Evolutionary conservation across 2,888 invertebrate species (phyloP), one percentile per base, ranked within the genome.

Genomic region (Philhelius pedissequus): DNA sequence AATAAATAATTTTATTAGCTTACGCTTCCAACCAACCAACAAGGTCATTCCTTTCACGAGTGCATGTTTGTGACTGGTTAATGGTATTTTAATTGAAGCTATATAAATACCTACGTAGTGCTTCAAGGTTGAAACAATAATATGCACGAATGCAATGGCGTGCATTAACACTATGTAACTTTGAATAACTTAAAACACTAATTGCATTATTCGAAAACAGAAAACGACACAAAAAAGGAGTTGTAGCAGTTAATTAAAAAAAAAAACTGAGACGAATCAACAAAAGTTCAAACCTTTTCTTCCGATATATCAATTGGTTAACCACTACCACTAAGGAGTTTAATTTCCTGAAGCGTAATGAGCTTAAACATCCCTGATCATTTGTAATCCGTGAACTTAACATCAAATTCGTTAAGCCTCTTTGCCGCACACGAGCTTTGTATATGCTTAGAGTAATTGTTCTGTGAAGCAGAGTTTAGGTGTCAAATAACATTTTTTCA

Each of bases 31-130:
- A 52, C 27, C 52, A 52, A 52, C n/a, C 27, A 9, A 27, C 56
- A 56, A 56, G 32, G 56, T 56, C 35, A 35, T 35, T 56, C 20
- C 5, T 56, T 5, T 56, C 6, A 35, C 13, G 56, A 32, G n/a
- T 56, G 56, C 56, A 56, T 56, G 56, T 56, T 22, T 20, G 35
- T 56, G 15, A 32, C 13, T 56, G 35, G 35, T 56, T 35, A 56
- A 56, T 56, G 56, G 22, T 22, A 35, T 13, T 56, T 56, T 56
- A 56, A 56, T 56, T 56, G 35, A 56, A 56, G 56, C 56, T 22
- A 20, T 56, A 56, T 32, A 54, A 54, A 54, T 56, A 56, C 56
- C 0, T 27, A 52, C n/a, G 25, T 11, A 13, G 7, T 56, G 13
- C 13, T 27, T 56, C 56, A 56, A 56, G 56, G 56, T 35, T 56